Percentiles rank a stretch among this genome's conserved stretches.
Evolutionary conservation across 2,113 vertebrate genomes (phyloP).

Genomic region (Falcunculus frontatus): DNA sequence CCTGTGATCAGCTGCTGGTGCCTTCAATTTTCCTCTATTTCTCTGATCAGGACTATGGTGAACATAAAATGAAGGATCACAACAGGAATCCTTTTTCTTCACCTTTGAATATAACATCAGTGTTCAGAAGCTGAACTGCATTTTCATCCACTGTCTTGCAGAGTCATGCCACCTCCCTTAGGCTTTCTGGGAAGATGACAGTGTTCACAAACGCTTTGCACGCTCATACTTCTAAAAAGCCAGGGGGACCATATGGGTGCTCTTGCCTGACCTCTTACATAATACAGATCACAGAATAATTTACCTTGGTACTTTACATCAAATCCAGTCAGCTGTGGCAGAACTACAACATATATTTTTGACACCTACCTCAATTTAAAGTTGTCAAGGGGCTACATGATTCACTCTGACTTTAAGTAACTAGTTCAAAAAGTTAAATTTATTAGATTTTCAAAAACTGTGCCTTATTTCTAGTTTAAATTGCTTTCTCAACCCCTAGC

Average conservation of each 20-base stretch:
- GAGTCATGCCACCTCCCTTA: neutral
- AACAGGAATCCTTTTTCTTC: neutral
- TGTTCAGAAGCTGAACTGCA: neutral
- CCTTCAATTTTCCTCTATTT: neutral
- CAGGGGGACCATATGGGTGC: accelerated
- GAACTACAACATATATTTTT: neutral
- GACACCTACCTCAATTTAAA: neutral
- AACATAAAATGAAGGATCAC: neutral
- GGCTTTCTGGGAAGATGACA: neutral
- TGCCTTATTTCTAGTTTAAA: neutral
- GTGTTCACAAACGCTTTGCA: neutral
- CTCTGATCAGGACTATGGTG: neutral
- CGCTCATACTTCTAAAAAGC: neutral
- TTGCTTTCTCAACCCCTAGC: neutral
- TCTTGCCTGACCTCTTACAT: neutral
- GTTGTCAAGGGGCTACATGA: neutral
- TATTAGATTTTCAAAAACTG: neutral
- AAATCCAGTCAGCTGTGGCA: neutral
- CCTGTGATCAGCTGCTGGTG: neutral
- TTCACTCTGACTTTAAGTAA: neutral
- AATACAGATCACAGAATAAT: neutral
- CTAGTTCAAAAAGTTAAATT: neutral
- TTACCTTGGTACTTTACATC: neutral
- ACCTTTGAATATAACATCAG: neutral
- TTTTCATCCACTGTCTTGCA: neutral